Conservation (phyloP, 2,113 vertebrate genomes). For the Pedionomus torquatus region DNA sequence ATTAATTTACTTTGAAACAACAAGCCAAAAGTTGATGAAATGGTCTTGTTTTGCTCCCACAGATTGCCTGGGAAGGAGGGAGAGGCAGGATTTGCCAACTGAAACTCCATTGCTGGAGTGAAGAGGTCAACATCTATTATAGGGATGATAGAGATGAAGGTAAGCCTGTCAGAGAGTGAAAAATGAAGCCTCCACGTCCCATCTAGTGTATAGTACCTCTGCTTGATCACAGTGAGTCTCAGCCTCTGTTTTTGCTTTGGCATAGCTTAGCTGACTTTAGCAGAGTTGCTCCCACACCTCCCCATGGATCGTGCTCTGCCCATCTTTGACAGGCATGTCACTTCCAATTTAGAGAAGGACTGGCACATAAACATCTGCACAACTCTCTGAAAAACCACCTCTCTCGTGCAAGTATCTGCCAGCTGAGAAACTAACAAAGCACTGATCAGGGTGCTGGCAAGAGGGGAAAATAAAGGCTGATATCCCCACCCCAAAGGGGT, state of each 20-base stretch:
- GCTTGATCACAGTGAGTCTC: not conserved
- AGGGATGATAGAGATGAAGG: constrained; percentile 41
- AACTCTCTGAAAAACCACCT: not conserved
- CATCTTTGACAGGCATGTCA: not conserved
- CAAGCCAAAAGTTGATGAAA: constrained; percentile 32
- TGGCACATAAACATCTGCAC: not conserved
- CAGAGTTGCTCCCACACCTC: not conserved
- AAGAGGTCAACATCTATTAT: constrained; percentile 47
- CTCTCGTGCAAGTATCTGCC: not conserved
- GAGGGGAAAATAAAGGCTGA: not conserved
- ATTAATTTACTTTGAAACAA: constrained; percentile 45
- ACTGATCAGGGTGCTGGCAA: not conserved
- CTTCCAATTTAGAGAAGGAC: not conserved
- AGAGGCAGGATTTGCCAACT: constrained; percentile 21
- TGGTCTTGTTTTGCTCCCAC: not conserved
- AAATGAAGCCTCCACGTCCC: not conserved
- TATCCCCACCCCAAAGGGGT: not conserved
- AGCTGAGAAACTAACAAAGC: not conserved
- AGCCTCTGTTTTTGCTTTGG: not conserved
- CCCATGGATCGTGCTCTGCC: not conserved
- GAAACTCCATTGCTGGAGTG: not conserved
- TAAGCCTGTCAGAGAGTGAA: constrained; percentile 34
- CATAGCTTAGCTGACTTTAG: not conserved
- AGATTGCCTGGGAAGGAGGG: not conserved
- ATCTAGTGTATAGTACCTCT: not conserved